Conservation (phyloP, 2,888 invertebrate species). For the Mythimna pallens region DNA sequence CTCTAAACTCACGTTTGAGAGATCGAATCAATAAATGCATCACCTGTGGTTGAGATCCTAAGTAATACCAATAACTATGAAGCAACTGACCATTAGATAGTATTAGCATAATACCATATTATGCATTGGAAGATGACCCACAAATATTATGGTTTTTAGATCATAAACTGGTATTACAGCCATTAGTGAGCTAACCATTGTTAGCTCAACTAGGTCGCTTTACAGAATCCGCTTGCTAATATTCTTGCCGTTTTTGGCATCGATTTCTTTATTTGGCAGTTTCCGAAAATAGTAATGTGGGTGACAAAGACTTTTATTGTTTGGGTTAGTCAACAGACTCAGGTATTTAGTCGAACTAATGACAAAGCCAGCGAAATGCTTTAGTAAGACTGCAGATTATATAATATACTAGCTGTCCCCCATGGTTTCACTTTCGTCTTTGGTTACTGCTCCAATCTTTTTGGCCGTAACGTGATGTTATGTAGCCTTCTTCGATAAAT, state of each 20-base stretch:
- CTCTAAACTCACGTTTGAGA: not conserved
- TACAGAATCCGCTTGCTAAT: conserved; percentile 7
- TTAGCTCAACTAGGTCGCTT: conserved; percentile 9
- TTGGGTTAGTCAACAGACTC: conserved; percentile 2
- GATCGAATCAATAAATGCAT: conserved; percentile 3
- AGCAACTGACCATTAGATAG: conserved; percentile 8
- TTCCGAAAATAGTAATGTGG: conserved; percentile 1
- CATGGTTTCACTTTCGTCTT: no score
- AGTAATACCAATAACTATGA: conserved; percentile 2
- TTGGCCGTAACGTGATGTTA: no score
- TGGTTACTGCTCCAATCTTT: no score
- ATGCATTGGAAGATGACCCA: not conserved
- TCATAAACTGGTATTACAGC: not conserved
- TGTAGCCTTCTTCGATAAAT: no score
- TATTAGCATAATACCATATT: not conserved
- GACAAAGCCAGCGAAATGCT: not conserved
- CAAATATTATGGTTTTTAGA: conserved; percentile 1
- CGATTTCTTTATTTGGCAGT: not conserved
- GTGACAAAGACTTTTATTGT: not conserved
- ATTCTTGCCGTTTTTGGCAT: conserved; percentile 17
- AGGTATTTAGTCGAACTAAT: not conserved
- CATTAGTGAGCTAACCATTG: not conserved
- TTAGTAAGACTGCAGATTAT: conserved; percentile 12
- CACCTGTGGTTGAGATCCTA: not conserved
- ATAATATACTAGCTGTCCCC: not conserved